These are phyloP conservation scores for Acrocephalus kingi DNA, from an alignment of 2,113 vertebrate genomes.

Conservation along the genomic window DNA sequence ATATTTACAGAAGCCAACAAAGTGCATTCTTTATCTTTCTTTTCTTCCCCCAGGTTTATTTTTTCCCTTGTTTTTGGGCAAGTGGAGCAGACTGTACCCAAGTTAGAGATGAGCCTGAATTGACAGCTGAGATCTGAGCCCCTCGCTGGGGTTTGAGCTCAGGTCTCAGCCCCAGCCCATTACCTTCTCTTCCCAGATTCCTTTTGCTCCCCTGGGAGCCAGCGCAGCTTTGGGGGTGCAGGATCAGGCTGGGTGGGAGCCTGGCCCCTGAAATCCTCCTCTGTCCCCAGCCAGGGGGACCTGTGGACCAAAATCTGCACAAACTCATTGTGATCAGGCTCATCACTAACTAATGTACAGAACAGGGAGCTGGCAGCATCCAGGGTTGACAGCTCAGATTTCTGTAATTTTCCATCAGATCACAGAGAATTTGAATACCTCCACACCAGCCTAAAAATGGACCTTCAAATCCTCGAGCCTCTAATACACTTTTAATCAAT, in stretches of 20 bases:
- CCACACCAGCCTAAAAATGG: conserved; percentile 76
- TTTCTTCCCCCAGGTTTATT: background rate
- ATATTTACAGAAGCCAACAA: background rate
- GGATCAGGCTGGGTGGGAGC: background rate
- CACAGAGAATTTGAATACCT: conserved; percentile 77
- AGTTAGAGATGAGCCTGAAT: conserved; percentile 62
- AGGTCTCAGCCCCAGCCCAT: background rate
- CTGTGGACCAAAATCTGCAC: conserved; percentile 34
- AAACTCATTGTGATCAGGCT: background rate
- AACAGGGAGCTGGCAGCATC: conserved; percentile 1
- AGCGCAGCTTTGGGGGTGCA: background rate
- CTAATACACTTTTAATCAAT: conserved; percentile 74
- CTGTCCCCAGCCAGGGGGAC: background rate
- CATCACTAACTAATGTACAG: conserved; percentile 46
- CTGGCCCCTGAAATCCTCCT: background rate
- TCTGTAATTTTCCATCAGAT: conserved; percentile 49
- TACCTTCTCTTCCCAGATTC: background rate
- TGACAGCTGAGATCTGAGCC: background rate
- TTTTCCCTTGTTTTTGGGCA: conserved; percentile 38
- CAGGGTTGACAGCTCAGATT: conserved; percentile 9
- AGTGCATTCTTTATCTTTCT: conserved; percentile 13
- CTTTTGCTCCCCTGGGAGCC: background rate
- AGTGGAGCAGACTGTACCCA: conserved; percentile 59
- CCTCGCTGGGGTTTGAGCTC: background rate
- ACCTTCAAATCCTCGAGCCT: conserved; percentile 70